phyloP scores from a whole-genome alignment of 2,888 invertebrate genomes.

The Idaea dimidiata region DNA sequence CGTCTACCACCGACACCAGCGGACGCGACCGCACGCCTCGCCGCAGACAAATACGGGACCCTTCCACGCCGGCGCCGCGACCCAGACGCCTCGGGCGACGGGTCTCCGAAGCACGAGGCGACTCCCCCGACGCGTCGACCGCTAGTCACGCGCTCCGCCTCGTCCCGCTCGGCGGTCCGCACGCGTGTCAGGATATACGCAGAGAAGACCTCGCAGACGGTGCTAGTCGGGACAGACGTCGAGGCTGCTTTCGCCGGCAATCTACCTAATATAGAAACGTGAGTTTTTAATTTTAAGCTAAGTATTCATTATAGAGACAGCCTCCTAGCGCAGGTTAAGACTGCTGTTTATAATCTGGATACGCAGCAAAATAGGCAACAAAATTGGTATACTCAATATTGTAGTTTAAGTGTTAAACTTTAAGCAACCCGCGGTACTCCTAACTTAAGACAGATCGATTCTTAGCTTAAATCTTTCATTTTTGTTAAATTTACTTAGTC shows the following conservation, averaged over 20 bases:
- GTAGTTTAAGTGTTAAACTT: too few species aligned
- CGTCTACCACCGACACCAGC: conserved; percentile 51
- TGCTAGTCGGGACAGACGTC: conserved; percentile 85
- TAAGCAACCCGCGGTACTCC: too few species aligned
- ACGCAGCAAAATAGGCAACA: too few species aligned
- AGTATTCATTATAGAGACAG: too few species aligned
- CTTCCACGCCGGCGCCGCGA: conserved; percentile 87
- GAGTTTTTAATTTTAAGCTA: conserved; percentile 31
- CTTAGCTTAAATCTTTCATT: too few species aligned
- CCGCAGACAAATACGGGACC: conserved; percentile 88
- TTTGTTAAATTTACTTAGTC: too few species aligned
- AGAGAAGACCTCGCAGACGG: conserved; percentile 89
- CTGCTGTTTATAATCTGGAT: too few species aligned
- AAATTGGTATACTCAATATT: too few species aligned
- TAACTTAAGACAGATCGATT: too few species aligned
- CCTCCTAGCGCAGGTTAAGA: too few species aligned
- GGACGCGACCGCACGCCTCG: conserved; percentile 60
- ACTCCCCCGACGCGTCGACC: conserved; percentile 64
- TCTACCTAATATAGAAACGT: conserved; percentile 70
- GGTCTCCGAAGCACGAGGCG: conserved; percentile 70
- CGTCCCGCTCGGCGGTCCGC: conserved; percentile 63
- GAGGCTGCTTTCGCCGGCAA: conserved; percentile 86
- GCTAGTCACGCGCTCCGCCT: conserved; percentile 62
- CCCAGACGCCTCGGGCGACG: conserved; percentile 75
- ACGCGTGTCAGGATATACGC: conserved; percentile 86